Percentiles rank a stretch among this genome's conserved stretches.
phyloP scores from a whole-genome alignment of 2,113 vertebrate genomes.

The Uropsilus gracilis region DNA sequence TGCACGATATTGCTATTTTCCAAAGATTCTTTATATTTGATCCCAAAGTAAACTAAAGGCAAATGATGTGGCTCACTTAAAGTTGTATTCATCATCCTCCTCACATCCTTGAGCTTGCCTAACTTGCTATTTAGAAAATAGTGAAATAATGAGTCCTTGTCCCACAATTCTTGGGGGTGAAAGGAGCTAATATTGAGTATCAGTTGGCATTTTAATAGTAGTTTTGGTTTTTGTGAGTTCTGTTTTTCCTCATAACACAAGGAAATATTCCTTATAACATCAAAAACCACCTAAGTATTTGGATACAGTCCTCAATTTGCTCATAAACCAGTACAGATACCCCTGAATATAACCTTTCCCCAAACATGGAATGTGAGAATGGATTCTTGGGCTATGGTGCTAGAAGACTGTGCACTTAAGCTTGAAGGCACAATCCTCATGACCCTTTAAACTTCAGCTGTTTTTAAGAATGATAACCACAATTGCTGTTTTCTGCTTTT shows the following conservation, averaged over 20 bases:
- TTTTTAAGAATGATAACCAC: background rate
- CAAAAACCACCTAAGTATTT: background rate
- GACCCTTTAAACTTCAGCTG: background rate
- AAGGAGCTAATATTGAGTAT: background rate
- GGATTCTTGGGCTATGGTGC: background rate
- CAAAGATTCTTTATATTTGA: background rate
- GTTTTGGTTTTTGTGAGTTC: background rate
- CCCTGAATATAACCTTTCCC: background rate
- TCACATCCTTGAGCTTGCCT: background rate
- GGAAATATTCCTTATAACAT: background rate
- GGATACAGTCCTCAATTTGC: background rate
- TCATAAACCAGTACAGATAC: background rate
- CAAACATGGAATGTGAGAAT: background rate
- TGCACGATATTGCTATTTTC: background rate
- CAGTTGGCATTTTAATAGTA: background rate
- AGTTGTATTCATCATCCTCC: background rate
- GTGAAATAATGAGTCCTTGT: background rate
- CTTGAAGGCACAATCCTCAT: fast-evolving
- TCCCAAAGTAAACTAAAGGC: background rate
- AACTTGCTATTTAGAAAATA: conserved; percentile 10
- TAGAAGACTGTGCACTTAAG: background rate
- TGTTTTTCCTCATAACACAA: background rate
- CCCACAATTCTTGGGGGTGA: background rate
- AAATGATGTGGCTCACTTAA: background rate
- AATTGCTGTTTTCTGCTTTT: conserved; percentile 26